Conservation (phyloP, 1,140 invertebrate genomes). For the Megathymus violae region DNA sequence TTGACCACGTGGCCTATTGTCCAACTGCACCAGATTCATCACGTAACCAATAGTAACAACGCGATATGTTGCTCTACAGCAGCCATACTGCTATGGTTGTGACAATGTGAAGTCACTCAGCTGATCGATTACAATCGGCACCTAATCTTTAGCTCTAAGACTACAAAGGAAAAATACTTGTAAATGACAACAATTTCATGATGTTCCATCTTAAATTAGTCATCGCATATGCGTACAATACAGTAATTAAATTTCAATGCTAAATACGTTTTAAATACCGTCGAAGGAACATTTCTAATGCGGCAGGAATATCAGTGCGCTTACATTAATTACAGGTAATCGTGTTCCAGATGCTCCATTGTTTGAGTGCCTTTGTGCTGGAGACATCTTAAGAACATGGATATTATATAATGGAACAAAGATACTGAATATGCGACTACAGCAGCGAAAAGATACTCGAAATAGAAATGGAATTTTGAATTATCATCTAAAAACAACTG, state of each 20-base stretch:
- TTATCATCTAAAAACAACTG: neutral
- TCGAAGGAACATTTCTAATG: conserved; percentile 15
- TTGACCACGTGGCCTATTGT: too few species aligned
- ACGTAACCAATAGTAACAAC: too few species aligned
- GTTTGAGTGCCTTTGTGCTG: conserved; percentile 39
- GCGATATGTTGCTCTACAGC: too few species aligned
- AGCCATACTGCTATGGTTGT: too few species aligned
- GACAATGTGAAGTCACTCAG: too few species aligned
- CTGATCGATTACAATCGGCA: too few species aligned
- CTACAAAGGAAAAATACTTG: too few species aligned
- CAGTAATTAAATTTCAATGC: conserved; percentile 33
- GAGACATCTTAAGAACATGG: conserved; percentile 34
- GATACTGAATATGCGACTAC: conserved; percentile 8
- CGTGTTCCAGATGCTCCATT: conserved; percentile 34
- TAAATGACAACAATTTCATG: too few species aligned
- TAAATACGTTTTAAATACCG: conserved; percentile 20
- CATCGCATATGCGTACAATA: too few species aligned
- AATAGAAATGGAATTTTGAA: neutral
- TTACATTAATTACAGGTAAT: conserved; percentile 36
- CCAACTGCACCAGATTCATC: too few species aligned
- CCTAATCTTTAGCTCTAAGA: too few species aligned
- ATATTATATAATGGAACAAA: conserved; percentile 28
- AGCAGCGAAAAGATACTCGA: neutral
- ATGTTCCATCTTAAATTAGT: too few species aligned
- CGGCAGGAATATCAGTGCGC: conserved; percentile 27